phyloP scores from a whole-genome alignment of 2,113 vertebrate species.

The Semicossyphus pulcher region DNA sequence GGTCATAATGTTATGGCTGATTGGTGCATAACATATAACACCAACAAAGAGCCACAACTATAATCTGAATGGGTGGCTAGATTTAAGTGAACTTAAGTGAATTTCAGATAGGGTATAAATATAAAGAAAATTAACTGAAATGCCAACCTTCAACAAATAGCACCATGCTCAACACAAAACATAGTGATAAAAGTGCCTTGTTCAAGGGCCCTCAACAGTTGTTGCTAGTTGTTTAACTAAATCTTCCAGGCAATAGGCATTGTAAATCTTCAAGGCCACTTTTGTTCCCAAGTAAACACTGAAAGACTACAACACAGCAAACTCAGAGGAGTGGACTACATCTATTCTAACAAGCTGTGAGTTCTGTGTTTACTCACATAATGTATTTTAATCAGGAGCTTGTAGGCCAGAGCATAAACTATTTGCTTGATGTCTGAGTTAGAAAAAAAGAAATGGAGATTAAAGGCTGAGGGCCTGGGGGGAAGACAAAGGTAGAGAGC shows the following conservation, averaged over 20 bases:
- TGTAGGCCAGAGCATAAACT: constrained; percentile 25
- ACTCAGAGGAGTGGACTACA: constrained; percentile 11
- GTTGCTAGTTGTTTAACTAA: constrained; percentile 1
- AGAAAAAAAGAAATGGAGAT: constrained; percentile 44
- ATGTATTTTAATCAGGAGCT: constrained; percentile 60
- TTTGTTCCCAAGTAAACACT: background rate
- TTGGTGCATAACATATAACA: no score
- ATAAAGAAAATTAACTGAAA: background rate
- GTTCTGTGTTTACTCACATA: constrained; percentile 36
- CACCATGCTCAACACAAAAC: background rate
- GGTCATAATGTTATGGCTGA: no score
- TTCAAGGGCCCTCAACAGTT: constrained; percentile 25
- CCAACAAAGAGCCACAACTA: no score
- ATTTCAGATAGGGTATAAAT: no score
- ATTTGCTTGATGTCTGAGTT: constrained; percentile 38
- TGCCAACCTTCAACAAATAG: background rate
- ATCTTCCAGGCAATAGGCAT: background rate
- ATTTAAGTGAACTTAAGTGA: no score
- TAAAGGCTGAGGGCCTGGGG: constrained; percentile 33
- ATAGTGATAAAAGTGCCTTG: constrained; percentile 2
- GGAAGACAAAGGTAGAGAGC: constrained; percentile 45
- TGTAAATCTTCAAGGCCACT: constrained; percentile 20
- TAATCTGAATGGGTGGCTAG: no score
- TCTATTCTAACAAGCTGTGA: constrained; percentile 39
- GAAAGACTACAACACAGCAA: constrained; percentile 20